These are phyloP conservation scores for Taeniopygia guttata DNA, from an alignment of 2,797 vertebrate genomes.

Conservation along the genomic window DNA sequence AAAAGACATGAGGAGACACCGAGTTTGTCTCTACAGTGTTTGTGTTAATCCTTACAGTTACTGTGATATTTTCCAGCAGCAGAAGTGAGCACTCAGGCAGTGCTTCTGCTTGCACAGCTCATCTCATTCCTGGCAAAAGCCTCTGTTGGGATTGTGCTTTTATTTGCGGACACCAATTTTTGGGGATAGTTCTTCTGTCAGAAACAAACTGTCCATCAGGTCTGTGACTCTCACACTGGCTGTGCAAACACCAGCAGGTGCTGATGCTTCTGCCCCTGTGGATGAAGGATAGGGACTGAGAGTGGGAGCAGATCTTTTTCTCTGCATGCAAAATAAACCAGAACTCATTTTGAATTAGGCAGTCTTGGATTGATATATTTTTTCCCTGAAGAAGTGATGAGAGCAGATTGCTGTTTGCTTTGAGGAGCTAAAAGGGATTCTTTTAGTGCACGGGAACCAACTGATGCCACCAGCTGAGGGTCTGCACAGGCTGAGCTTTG, in stretches of 20 bases:
- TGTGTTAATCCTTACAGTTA: neutral
- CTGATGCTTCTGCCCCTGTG: neutral
- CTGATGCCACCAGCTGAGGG: neutral
- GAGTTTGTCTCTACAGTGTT: neutral
- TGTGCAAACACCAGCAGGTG: neutral
- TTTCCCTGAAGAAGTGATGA: neutral
- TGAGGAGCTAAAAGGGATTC: neutral
- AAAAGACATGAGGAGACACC: neutral
- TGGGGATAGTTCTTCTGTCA: neutral
- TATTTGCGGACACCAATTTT: neutral
- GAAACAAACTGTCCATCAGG: neutral
- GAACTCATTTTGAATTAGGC: neutral
- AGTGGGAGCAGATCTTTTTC: neutral
- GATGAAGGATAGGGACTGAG: neutral
- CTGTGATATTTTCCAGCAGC: neutral
- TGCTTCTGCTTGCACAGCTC: neutral
- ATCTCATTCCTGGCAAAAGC: neutral
- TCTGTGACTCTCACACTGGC: neutral
- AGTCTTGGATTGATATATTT: neutral
- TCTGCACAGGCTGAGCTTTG: neutral
- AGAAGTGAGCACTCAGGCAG: neutral
- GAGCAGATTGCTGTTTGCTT: neutral
- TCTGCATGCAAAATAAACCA: neutral
- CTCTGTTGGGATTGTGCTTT: neutral
- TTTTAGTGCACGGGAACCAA: neutral